Conservation (phyloP, 2,797 vertebrate species). For the Coreius guichenoti region DNA sequence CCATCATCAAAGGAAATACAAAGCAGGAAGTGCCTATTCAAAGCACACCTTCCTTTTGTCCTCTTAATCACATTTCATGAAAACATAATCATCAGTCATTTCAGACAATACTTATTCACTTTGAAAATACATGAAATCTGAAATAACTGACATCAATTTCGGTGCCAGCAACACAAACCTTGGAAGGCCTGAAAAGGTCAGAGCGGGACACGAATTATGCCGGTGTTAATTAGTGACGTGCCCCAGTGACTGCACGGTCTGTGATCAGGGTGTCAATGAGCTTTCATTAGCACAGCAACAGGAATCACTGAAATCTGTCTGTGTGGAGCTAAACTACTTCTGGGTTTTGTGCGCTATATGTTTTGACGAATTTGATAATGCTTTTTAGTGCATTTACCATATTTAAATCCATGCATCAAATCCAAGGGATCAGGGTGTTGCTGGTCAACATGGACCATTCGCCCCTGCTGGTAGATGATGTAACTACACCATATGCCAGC, state of each 20-base stretch:
- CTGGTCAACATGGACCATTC: neutral
- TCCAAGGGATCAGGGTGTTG: neutral
- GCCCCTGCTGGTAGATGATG: neutral
- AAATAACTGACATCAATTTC: conserved; percentile 46
- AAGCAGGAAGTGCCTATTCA: neutral
- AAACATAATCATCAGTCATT: conserved; percentile 38
- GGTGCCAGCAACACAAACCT: conserved; percentile 18
- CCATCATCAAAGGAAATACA: conserved; percentile 1
- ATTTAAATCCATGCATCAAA: neutral
- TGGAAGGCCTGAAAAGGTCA: conserved; percentile 41
- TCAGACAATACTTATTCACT: conserved; percentile 6
- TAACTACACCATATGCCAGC: neutral
- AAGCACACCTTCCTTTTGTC: conserved; percentile 29
- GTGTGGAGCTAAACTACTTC: neutral
- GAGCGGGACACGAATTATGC: conserved; percentile 47
- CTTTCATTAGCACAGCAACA: conserved; percentile 51
- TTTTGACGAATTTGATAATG: neutral
- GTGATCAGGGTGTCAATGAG: conserved; percentile 56
- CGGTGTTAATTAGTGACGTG: conserved; percentile 56
- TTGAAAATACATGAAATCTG: neutral
- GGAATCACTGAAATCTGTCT: neutral
- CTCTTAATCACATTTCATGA: conserved; percentile 20
- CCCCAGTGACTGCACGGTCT: conserved; percentile 27
- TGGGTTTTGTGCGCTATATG: neutral
- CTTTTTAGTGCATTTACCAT: neutral